Evolutionary conservation across 2,888 invertebrate species (phyloP), one percentile per base, ranked within the genome.

Genomic region (Eupithecia inturbata): DNA sequence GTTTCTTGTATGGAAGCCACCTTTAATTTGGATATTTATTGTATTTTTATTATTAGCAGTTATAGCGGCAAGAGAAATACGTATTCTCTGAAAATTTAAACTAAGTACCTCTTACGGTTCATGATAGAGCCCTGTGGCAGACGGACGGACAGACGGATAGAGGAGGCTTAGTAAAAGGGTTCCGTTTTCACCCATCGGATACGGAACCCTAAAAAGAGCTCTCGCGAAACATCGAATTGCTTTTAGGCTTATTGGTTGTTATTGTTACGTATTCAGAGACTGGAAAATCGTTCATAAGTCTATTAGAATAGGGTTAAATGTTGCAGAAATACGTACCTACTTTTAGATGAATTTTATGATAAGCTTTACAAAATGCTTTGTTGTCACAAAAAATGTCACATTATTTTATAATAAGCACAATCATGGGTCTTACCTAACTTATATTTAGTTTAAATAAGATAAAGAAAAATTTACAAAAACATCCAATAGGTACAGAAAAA

Each of bases 251-350:
- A 3, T 1, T 10, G 53, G n/a, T 49, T 49, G n/a, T 49, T n/a
- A 6, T 22, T 53, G 22, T 22, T 22, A 53, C 22, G 10, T 10
- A 53, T 53, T 53, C 53, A 10, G 60, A 71, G 67, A 68, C 67
- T 71, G 71, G 31, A 31, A 60, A 67, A 67, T 26, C 62, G 45
- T 68, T 62, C 45, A 31, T 68, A 62, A 33, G 41, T 16, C 22
- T 39, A 28, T 72, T 72, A 63, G 62, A 49, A 72, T 72, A 72
- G 49, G 45, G 49, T 33, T 49, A 19, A 72, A 28, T 28, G 49
- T 68, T 71, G 57, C 31, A 64, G 9, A 36, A 28, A 70, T n/a
- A 45, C 14, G 9, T 28, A 49, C 31, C 31, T 31, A 31, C 36
- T 14, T 68, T 26, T 14, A 57, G 5, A 57, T 22, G 14, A 26